Percentiles rank a stretch among this genome's conserved stretches.
Conservation (phyloP, 2,797 vertebrate species). For the Nannoperca obscura region DNA sequence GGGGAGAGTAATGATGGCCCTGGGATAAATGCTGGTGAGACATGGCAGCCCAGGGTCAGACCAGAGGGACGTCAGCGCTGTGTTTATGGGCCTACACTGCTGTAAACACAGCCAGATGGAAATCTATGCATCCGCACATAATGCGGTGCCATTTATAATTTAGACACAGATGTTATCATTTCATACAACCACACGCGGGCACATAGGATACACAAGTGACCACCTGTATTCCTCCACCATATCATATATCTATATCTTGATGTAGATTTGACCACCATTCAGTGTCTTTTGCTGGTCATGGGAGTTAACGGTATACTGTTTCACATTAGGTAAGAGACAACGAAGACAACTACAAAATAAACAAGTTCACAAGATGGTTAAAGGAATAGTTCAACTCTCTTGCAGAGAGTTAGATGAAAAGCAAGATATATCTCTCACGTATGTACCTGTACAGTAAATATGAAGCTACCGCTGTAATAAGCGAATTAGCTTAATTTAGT, state of each 20-base stretch:
- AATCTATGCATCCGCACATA: constrained; percentile 74
- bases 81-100: constrained; percentile 76
- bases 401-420: background rate
- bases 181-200: constrained; percentile 26
- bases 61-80: constrained; percentile 74
- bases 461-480: background rate
- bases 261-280: background rate
- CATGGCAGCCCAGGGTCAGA: constrained; percentile 78
- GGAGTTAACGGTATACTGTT: background rate
- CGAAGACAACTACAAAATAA: background rate
- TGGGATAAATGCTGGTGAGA: constrained; percentile 82
- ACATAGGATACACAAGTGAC: constrained; percentile 14
- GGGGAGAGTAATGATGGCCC: constrained; percentile 81
- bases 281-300: background rate
- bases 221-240: constrained; percentile 8
- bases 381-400: background rate
- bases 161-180: constrained; percentile 62
- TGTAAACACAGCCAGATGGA: constrained; percentile 78
- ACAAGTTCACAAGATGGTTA: background rate
- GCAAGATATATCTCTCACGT: background rate
- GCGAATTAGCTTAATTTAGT: background rate
- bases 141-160: constrained; percentile 56
- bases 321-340: background rate
- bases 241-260: background rate
- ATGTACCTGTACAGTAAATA: background rate